Percentiles rank a stretch among this genome's conserved stretches.
Conservation (phyloP, 2,113 vertebrate genomes). For the Erythrolamprus reginae region DNA sequence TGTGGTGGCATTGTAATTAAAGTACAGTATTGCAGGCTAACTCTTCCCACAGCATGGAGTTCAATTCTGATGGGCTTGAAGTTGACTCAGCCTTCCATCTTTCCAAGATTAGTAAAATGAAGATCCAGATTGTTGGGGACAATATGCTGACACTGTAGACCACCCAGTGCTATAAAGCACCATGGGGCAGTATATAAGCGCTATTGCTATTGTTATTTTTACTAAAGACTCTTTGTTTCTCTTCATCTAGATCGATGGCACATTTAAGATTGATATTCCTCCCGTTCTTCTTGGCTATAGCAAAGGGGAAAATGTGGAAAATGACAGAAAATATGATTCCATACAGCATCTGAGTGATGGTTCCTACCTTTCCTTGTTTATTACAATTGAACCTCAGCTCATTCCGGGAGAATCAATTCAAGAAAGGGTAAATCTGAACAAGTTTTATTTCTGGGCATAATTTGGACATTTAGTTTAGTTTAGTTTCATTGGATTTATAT, state of each 20-base stretch:
- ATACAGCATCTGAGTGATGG: slow-evolving; percentile 77
- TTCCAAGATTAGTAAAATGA: background rate
- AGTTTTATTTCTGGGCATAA: slow-evolving; percentile 3
- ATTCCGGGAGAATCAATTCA: slow-evolving; percentile 85
- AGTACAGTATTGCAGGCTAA: background rate
- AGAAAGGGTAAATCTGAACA: slow-evolving; percentile 78
- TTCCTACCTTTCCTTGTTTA: slow-evolving; percentile 88
- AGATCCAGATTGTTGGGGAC: background rate
- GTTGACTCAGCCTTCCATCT: background rate
- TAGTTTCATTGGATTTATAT: too few species aligned
- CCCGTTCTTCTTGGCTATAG: slow-evolving; percentile 93
- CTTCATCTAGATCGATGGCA: slow-evolving; percentile 85
- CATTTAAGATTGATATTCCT: slow-evolving; percentile 86
- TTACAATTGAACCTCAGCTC: slow-evolving; percentile 92
- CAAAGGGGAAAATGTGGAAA: slow-evolving; percentile 74
- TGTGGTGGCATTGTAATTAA: background rate
- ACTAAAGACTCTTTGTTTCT: background rate
- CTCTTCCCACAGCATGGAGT: background rate
- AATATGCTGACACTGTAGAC: background rate
- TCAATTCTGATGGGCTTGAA: background rate
- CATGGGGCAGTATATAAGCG: background rate
- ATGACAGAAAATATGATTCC: slow-evolving; percentile 73
- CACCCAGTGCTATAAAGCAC: background rate
- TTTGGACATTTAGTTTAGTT: background rate
- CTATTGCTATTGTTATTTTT: background rate